These are phyloP conservation scores for Hymenochirus boettgeri DNA, from an alignment of 2,113 vertebrate species.

Conservation along the genomic window DNA sequence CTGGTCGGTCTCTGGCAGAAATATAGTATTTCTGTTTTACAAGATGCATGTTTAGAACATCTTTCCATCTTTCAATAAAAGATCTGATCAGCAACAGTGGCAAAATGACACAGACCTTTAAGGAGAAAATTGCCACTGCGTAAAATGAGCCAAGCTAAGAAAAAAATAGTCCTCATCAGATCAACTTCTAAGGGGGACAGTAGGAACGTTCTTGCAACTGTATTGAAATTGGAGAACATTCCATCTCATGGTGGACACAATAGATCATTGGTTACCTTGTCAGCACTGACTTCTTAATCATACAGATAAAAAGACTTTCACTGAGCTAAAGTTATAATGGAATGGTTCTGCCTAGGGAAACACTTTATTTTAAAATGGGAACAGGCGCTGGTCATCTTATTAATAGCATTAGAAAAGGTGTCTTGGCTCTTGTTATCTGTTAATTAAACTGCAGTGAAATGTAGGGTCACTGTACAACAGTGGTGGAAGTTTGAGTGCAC, in stretches of 20 bases:
- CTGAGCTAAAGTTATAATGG: too few relatives aligned
- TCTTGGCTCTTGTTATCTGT: too few relatives aligned
- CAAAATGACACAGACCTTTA: conserved; percentile 55
- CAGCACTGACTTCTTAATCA: conserved; percentile 17
- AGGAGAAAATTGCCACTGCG: conserved; percentile 47
- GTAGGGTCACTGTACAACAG: too few relatives aligned
- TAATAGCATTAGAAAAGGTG: too few relatives aligned
- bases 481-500: too few relatives aligned
- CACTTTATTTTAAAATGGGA: too few relatives aligned
- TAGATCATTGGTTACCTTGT: background rate
- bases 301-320: too few relatives aligned
- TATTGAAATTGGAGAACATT: conserved; percentile 21
- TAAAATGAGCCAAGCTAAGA: conserved; percentile 17
- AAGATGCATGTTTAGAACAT: conserved; percentile 61
- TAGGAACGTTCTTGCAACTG: conserved; percentile 9
- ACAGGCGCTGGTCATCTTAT: too few relatives aligned
- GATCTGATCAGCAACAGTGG: conserved; percentile 56
- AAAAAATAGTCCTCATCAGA: conserved; percentile 33
- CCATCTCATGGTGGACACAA: conserved; percentile 5
- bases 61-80: conserved; percentile 62
- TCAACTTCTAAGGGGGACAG: conserved; percentile 11
- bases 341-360: too few relatives aligned
- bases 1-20: conserved; percentile 62
- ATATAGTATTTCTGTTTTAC: conserved; percentile 60
- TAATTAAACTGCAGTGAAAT: too few relatives aligned